Percentiles rank a stretch among this genome's conserved stretches.
These are phyloP conservation scores for Malacoraja senta DNA, from an alignment of 2,797 vertebrate species.

Conservation along the genomic window DNA sequence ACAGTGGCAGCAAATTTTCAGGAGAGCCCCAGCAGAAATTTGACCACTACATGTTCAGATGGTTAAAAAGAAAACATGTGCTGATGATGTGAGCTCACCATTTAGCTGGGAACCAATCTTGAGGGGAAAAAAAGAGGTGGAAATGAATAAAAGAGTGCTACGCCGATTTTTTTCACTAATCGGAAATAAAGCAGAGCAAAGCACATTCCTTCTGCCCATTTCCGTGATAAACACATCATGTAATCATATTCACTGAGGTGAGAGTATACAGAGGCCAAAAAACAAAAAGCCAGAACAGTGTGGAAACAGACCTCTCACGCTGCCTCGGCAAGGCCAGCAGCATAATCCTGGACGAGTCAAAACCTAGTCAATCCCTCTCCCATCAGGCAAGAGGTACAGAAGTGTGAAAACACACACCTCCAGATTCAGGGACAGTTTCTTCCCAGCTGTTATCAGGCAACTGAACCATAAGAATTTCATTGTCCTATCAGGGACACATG, in stretches of 20 bases:
- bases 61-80: background rate
- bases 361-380: no score
- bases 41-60: background rate
- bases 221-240: background rate
- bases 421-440: no score
- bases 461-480: no score
- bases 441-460: no score
- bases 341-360: no score
- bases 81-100: background rate
- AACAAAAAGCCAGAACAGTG: background rate
- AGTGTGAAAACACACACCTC: no score
- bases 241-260: background rate
- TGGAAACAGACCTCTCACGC: no score
- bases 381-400: no score
- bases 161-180: background rate
- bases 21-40: background rate
- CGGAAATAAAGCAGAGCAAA: background rate
- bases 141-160: background rate
- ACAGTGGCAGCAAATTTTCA: background rate
- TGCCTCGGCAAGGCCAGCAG: no score
- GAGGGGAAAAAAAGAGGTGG: background rate
- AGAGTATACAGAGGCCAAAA: background rate
- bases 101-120: background rate
- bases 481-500: no score
- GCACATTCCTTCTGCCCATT: background rate